These are phyloP conservation scores for Ochropleura leucogaster DNA, from an alignment of 2,888 invertebrate genomes.

Conservation along the genomic window DNA sequence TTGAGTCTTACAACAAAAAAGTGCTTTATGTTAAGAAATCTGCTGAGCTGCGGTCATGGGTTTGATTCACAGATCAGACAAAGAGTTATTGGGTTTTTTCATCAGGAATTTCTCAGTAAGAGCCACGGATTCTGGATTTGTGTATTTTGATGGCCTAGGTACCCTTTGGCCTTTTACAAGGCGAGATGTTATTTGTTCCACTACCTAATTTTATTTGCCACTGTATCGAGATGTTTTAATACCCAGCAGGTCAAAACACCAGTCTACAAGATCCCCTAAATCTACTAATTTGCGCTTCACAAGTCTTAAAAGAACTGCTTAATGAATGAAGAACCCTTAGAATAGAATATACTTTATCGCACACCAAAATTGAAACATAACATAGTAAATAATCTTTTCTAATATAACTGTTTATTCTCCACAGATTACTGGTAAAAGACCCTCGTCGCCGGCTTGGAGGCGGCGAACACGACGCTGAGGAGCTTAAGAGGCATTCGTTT, in stretches of 20 bases:
- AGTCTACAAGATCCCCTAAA: background rate
- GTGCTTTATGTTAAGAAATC: background rate
- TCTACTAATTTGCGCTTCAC: background rate
- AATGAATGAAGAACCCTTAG: too few relatives aligned
- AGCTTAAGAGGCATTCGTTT: constrained; percentile 97
- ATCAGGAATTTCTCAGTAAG: too few relatives aligned
- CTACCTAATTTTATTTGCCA: background rate
- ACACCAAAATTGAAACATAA: too few relatives aligned
- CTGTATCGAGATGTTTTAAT: background rate
- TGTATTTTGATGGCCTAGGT: too few relatives aligned
- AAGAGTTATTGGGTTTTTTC: too few relatives aligned
- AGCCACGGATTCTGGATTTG: too few relatives aligned
- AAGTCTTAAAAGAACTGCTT: background rate
- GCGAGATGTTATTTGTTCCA: too few relatives aligned
- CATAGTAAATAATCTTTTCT: background rate
- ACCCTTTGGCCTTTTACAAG: too few relatives aligned
- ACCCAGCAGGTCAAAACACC: background rate
- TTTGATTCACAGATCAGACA: too few relatives aligned
- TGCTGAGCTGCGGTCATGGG: too few relatives aligned
- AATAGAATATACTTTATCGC: too few relatives aligned
- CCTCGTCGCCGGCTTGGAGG: constrained; percentile 96
- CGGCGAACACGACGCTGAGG: constrained; percentile 95
- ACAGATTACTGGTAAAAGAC: constrained; percentile 96
- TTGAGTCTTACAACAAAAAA: too few relatives aligned
- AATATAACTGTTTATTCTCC: constrained; percentile 40